These are phyloP conservation scores for Laupala kohalensis DNA, from an alignment of 1,140 invertebrate genomes.

Conservation along the genomic window DNA sequence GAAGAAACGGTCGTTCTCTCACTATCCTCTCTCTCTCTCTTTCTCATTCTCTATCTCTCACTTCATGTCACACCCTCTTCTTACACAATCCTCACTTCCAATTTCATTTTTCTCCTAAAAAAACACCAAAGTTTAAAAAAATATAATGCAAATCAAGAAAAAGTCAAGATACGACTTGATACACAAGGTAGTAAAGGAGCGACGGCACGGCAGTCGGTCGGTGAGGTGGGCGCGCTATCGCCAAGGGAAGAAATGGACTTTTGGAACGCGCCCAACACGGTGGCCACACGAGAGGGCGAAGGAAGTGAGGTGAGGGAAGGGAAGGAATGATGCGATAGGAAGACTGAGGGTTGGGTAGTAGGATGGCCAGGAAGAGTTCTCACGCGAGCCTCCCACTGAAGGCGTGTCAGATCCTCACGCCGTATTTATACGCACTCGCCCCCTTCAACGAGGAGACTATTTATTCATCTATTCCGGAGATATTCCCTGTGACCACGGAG, in stretches of 20 bases:
- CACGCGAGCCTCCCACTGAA: too few relatives aligned
- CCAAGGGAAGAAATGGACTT: neutral
- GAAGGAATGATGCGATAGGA: neutral
- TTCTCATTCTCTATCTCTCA: too few relatives aligned
- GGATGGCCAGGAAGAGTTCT: neutral
- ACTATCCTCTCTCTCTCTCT: neutral
- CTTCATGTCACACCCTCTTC: neutral
- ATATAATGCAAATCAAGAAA: neutral
- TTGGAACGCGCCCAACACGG: neutral
- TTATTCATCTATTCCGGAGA: too few relatives aligned
- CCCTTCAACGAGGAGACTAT: too few relatives aligned
- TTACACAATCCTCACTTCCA: neutral
- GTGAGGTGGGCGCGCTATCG: neutral
- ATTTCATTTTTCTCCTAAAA: neutral
- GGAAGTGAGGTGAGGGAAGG: neutral
- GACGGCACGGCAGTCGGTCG: neutral
- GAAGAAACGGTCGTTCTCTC: neutral
- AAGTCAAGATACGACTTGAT: neutral
- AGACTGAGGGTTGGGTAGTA: neutral
- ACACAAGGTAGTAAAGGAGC: neutral
- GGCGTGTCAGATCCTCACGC: neutral
- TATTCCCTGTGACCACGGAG: too few relatives aligned
- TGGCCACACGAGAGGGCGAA: neutral
- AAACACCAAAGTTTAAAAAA: neutral
- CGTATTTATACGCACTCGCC: neutral